Evolutionary conservation across 2,113 vertebrate genomes (phyloP).

Genomic region (Phalacrocorax pelagicus): DNA sequence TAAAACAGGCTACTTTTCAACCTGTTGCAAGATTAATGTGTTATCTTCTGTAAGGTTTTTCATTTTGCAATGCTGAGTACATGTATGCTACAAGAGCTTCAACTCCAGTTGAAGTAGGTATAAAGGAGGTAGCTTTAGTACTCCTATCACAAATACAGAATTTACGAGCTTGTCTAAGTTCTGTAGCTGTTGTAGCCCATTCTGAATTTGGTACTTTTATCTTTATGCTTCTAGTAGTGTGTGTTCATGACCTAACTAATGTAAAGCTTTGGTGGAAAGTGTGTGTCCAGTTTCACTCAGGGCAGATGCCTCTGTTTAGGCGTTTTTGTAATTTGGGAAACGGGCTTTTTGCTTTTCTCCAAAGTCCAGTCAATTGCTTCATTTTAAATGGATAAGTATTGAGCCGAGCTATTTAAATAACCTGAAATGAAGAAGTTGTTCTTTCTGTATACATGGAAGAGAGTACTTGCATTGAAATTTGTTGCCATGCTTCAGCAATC

Average conservation of each 20-base stretch:
- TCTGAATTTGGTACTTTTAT: background rate
- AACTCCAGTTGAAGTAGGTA: background rate
- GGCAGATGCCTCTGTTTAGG: background rate
- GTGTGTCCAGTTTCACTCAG: background rate
- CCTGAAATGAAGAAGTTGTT: slow-evolving; percentile 22
- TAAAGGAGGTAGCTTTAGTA: background rate
- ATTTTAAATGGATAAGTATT: background rate
- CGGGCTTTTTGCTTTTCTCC: background rate
- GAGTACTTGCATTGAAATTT: background rate
- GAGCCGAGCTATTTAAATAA: background rate
- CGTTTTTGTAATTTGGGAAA: background rate
- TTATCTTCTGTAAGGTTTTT: background rate
- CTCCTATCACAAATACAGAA: background rate
- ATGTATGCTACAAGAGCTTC: background rate
- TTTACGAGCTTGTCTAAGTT: background rate
- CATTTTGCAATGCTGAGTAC: background rate
- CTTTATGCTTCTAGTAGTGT: background rate
- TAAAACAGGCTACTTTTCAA: background rate
- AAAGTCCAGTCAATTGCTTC: background rate
- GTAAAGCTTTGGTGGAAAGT: background rate
- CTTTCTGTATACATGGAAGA: background rate
- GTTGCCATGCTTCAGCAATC: background rate
- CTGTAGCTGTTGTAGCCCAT: background rate
- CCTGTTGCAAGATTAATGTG: background rate
- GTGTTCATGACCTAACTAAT: background rate